These are phyloP conservation scores for Phenganax stokvisi DNA, from an alignment of 92 coral and sea anemone species.

Conservation along the genomic window DNA sequence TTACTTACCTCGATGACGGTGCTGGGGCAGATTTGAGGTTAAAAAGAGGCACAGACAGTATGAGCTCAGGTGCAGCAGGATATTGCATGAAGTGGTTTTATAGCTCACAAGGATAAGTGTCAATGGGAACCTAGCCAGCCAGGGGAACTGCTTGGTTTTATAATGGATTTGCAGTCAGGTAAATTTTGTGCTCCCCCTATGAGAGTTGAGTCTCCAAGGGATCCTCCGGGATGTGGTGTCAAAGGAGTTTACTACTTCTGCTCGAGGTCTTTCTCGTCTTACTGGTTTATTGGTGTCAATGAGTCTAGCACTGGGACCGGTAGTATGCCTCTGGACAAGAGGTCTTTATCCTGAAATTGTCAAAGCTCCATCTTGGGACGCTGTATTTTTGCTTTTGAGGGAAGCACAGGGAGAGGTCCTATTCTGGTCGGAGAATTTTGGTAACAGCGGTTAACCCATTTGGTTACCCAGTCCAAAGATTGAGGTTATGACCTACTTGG, in stretches of 20 bases:
- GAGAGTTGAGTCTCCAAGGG: slow-evolving; percentile 25
- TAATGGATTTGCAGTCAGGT: slow-evolving; percentile 46
- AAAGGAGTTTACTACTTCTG: slow-evolving; percentile 38
- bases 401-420: slow-evolving; percentile 36
- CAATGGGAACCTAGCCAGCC: slow-evolving; percentile 49
- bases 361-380: slow-evolving; percentile 45
- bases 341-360: slow-evolving; percentile 41
- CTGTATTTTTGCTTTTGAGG: slow-evolving; percentile 29
- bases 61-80: slow-evolving; percentile 43
- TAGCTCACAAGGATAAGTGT: slow-evolving; percentile 45
- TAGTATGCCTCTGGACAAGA: slow-evolving; percentile 53
- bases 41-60: slow-evolving; percentile 29
- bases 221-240: slow-evolving; percentile 25
- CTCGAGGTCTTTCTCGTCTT: slow-evolving; percentile 39
- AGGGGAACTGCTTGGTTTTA: slow-evolving; percentile 48
- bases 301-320: no score
- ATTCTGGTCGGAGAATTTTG: slow-evolving; percentile 50
- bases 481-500: slow-evolving; percentile 50
- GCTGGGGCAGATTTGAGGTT: slow-evolving; percentile 38
- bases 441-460: slow-evolving; percentile 45
- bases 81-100: slow-evolving; percentile 43
- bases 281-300: slow-evolving; percentile 23
- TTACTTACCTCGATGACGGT: slow-evolving; percentile 55
- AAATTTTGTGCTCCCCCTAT: slow-evolving; percentile 46
- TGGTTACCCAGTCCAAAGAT: slow-evolving; percentile 53